Base-by-base conservation (phyloP, 2,113 vertebrate genomes). In the Notarius lentiginosus region DNA sequence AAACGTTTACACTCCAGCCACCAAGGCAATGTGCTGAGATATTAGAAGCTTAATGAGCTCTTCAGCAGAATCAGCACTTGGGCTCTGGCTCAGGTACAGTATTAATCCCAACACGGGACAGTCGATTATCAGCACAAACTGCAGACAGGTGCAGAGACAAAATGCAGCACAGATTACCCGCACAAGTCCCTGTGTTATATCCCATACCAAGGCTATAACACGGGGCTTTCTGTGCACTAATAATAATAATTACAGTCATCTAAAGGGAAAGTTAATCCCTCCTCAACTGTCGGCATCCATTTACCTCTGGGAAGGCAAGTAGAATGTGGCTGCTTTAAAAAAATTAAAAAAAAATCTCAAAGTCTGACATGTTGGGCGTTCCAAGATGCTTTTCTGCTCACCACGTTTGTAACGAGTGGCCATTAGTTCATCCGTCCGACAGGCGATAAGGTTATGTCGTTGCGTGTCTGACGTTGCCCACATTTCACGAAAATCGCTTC, bases 31-130 rank as follows among this genome's bases (percentile, higher is more conserved):
- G 22, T 56, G 82, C 66, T 34, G 66, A 72, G 49, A 55, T 56
- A 70, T 70, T 22, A 11, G 51, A 17, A 51, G 63, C 63, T 8
- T 82, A 82, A 66, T 82, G 61, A 12, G 61, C 61, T 53, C 15
- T 53, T 63, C 51, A 8, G 82, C n/a, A 11, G 65, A 53, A 83
- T 83, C 82, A 83, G 82, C 66, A 56, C 66, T 55, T 55, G 7
- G 6, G 12, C n/a, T 55, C 47, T 56, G 49, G 47, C 18, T 30
- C 63, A 6, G 9, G 49, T 55, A 20, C 63, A 4, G 6, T 84
- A 20, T 60, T 72, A 30, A 84, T 56, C 51, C 51, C 82, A 30
- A 11, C 51, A 82, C 15, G 81, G 20, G 81, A 51, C 82, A 15
- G 22, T 84, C 51, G 68, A 34, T 84, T 84, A 72, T 56, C 51